Evolutionary conservation across 2,797 vertebrate species (phyloP), one percentile per base, ranked within the genome.

Genomic region (Atherinosoma microstoma): DNA sequence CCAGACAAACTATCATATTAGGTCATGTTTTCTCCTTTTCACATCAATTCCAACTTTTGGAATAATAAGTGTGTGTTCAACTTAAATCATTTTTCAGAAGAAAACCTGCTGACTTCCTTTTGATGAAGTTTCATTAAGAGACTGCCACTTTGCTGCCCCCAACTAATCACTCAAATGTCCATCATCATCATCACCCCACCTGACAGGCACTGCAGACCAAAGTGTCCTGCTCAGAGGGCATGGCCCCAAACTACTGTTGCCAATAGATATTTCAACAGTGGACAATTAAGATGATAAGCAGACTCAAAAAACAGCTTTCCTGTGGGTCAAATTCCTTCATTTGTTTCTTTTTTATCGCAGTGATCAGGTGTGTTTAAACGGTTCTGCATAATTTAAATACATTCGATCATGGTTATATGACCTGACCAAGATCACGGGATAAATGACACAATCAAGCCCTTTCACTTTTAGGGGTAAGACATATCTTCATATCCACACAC

Each of bases 161-260:
- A 78, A 78, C 68, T 30, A 53, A 75, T 79, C 78, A 74, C 47
- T 78, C 53, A 86, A 70, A 60, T 32, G 82, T 84, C 80, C 58
- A 42, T 64, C 18, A 32, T 10, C 29, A 32, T 10, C 29, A 16
- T 15, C 53, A 56, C 15, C 53, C 12, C 6, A 84, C 22, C 49
- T 9, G 58, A 59, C 49, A 65, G 35, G 86, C 49, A 71, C 58
- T 47, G 32, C 54, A 59, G 18, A 4, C 36, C 40, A 51, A 29
- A 15, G 20, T 47, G 45, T n/a, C 42, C 42, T 42, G 40, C 40
- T 45, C 42, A 45, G 16, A 18, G 16, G 42, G 18, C 42, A 8
- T 4, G 5, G 45, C 16, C 45, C 45, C 7, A 67, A 11, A 27
- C 53, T n/a, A 49, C 36, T 40, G 32, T 75, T 75, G 57, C 59